Conservation (phyloP, 2,888 invertebrate genomes). For the Scaptomyza tumidula region DNA sequence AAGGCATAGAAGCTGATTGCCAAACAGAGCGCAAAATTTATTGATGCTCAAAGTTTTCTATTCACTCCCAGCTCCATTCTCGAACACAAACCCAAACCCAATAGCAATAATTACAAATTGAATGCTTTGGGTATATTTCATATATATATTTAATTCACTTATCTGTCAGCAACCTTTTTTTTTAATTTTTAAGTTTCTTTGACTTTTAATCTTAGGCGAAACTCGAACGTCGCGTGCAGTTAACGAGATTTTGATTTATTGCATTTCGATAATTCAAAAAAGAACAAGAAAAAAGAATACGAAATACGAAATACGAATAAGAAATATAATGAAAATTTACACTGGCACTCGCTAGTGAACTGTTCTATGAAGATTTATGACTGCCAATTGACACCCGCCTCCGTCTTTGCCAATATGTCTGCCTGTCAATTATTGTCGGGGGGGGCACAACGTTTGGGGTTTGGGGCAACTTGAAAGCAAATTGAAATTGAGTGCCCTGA, state of each 20-base stretch:
- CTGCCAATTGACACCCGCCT: constrained; percentile 71
- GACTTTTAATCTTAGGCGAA: constrained; percentile 59
- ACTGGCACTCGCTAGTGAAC: constrained; percentile 73
- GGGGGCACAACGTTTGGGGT: constrained; percentile 12
- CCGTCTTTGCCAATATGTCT: constrained; percentile 52
- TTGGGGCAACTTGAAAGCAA: neutral
- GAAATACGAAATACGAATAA: constrained; percentile 19
- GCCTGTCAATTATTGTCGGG: constrained; percentile 38
- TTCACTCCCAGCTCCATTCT: neutral
- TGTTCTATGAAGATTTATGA: constrained; percentile 78
- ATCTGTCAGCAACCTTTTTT: constrained; percentile 18
- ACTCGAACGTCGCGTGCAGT: constrained; percentile 59
- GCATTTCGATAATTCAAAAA: constrained; percentile 67
- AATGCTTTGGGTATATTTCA: neutral
- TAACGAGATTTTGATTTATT: constrained; percentile 78
- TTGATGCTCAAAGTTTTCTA: constrained; percentile 41
- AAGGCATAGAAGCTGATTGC: constrained; percentile 24
- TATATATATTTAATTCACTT: constrained; percentile 12
- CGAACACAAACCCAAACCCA: constrained; percentile 1
- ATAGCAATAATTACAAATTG: constrained; percentile 22
- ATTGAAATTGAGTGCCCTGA: constrained; percentile 62
- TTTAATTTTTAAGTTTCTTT: constrained; percentile 26
- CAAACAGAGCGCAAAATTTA: constrained; percentile 52
- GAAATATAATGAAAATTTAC: constrained; percentile 69
- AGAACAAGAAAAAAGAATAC: neutral